Evolutionary conservation across 2,888 invertebrate genomes (phyloP).

Genomic region (Xanthostigma xanthostigma): DNA sequence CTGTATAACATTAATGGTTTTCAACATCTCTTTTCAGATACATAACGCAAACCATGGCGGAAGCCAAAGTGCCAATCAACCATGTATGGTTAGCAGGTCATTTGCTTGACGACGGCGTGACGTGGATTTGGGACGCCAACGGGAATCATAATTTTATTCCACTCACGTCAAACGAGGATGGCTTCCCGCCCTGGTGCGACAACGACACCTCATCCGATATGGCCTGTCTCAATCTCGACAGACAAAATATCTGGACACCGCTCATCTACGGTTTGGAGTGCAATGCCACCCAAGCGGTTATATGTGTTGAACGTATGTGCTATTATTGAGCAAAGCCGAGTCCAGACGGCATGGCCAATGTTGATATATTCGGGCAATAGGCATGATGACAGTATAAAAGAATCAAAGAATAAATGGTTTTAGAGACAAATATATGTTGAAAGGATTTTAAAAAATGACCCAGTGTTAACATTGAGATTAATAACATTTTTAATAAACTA

Average conservation of each 20-base stretch:
- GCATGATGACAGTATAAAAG: too few relatives aligned
- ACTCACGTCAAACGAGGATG: conserved; percentile 10
- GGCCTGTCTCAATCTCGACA: conserved; percentile 34
- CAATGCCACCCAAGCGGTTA: conserved; percentile 33
- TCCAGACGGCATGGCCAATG: too few relatives aligned
- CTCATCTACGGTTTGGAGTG: conserved; percentile 36
- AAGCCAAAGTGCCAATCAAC: conserved; percentile 18
- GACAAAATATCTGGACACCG: conserved; percentile 32
- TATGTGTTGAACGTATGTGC: conserved; percentile 25
- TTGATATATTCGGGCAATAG: too few relatives aligned
- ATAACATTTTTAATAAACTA: too few relatives aligned
- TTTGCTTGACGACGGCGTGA: conserved; percentile 16
- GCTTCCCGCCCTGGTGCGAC: conserved; percentile 35
- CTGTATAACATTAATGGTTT: too few relatives aligned
- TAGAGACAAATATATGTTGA: too few relatives aligned
- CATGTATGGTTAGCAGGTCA: conserved; percentile 33
- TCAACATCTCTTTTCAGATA: background rate
- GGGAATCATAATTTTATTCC: conserved; percentile 13
- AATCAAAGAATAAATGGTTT: too few relatives aligned
- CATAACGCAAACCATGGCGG: conserved; percentile 9
- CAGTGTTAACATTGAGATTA: too few relatives aligned
- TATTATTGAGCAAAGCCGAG: too few relatives aligned
- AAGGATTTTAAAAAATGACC: too few relatives aligned
- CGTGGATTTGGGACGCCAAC: background rate
- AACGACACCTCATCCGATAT: conserved; percentile 31